phyloP scores from a whole-genome alignment of 2,113 vertebrate species.

The Podocnemis expansa region DNA sequence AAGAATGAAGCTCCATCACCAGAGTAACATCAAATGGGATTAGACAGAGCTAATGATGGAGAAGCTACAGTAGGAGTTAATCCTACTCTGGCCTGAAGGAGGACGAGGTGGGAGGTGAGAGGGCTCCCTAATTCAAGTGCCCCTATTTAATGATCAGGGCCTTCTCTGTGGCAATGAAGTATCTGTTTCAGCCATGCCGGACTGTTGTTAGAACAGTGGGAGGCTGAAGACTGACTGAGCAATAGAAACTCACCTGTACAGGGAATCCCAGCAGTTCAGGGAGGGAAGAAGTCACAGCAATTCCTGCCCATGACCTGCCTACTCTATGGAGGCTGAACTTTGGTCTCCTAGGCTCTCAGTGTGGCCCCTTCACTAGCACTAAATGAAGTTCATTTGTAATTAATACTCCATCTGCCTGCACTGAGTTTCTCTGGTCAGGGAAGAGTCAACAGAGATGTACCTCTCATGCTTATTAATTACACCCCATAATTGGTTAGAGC shows the following conservation, averaged over 20 bases:
- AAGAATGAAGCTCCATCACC: neutral
- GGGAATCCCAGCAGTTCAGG: neutral
- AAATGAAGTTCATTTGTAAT: neutral
- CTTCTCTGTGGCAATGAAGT: neutral
- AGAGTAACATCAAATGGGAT: neutral
- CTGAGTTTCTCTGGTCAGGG: neutral
- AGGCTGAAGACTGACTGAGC: neutral
- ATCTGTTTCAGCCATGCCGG: neutral
- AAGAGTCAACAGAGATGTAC: neutral
- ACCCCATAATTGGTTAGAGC: neutral
- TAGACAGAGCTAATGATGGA: neutral
- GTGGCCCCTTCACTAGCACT: neutral
- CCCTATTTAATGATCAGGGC: too few relatives aligned
- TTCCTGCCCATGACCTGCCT: neutral
- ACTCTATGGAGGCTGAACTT: neutral
- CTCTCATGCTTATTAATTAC: neutral
- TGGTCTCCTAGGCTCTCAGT: neutral
- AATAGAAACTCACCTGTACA: neutral
- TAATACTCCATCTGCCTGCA: neutral
- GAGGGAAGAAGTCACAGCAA: neutral
- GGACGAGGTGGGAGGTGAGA: neutral
- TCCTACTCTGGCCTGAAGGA: neutral
- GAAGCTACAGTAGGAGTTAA: fast-evolving
- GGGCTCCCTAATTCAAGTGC: neutral
- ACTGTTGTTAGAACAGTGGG: neutral